Evolutionary conservation across 2,888 invertebrate species (phyloP).

Genomic region (Pachymerium ferrugineum): DNA sequence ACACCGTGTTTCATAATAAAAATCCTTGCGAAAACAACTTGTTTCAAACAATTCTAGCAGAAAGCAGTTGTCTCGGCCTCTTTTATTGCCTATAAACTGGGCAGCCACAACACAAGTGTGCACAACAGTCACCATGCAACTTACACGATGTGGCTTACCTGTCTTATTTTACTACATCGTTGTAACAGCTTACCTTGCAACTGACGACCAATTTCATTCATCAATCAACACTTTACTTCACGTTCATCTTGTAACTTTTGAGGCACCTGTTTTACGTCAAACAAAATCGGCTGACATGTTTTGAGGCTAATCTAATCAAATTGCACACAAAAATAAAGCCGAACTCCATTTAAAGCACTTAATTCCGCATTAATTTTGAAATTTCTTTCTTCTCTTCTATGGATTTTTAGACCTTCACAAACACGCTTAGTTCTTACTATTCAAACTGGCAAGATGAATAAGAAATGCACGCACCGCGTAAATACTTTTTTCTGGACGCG

Average conservation of each 20-base stretch:
- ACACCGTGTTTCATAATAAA: constrained; percentile 1
- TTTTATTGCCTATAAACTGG: constrained; percentile 17
- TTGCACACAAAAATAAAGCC: background rate
- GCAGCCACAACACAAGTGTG: constrained; percentile 1
- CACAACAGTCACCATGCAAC: background rate
- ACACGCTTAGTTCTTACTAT: too few relatives aligned
- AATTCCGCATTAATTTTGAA: too few relatives aligned
- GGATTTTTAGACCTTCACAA: too few relatives aligned
- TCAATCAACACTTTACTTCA: background rate
- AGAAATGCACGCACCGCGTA: background rate
- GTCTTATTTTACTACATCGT: background rate
- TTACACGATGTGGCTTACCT: background rate
- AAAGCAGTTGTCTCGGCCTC: background rate
- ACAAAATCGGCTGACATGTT: background rate
- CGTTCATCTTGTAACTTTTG: background rate
- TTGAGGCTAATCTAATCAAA: background rate
- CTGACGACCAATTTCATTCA: background rate
- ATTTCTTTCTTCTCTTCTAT: too few relatives aligned
- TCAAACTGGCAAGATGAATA: background rate
- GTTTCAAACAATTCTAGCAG: background rate
- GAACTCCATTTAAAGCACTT: background rate
- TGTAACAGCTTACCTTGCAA: background rate
- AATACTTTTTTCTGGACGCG: background rate
- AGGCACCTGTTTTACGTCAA: background rate
- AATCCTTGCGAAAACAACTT: background rate